Conservation (phyloP, 2,113 vertebrate species). For the Pteropus alecto region DNA sequence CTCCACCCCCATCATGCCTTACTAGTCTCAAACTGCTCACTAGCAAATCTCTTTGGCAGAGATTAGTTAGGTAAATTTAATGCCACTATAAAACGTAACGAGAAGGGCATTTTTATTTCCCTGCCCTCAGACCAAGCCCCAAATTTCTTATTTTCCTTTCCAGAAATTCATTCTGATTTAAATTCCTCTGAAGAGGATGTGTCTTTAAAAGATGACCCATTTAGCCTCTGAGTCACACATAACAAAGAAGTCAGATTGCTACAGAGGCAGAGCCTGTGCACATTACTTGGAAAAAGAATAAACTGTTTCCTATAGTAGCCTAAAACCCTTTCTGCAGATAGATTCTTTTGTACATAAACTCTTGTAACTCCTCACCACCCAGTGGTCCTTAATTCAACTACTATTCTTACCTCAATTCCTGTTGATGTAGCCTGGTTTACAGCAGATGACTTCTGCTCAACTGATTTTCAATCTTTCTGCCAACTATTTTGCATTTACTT, state of each 20-base stretch:
- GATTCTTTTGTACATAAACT: neutral
- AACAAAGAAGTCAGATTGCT: neutral
- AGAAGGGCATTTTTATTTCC: neutral
- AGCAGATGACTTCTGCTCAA: neutral
- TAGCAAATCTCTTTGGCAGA: neutral
- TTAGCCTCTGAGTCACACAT: neutral
- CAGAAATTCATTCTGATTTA: neutral
- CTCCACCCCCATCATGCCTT: fast-evolving
- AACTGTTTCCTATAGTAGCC: neutral
- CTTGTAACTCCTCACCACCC: neutral
- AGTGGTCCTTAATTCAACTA: neutral
- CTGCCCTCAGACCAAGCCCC: neutral
- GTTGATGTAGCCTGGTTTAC: neutral
- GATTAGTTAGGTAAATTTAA: neutral
- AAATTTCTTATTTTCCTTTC: neutral
- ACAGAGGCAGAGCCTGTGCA: neutral
- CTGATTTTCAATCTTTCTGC: neutral
- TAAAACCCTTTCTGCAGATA: neutral
- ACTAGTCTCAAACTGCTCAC: neutral
- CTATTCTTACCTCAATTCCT: neutral
- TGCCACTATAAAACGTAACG: neutral
- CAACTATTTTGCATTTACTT: neutral
- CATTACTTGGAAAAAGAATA: neutral
- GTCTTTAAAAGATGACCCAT: neutral
- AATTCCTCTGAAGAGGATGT: neutral